Base-by-base conservation (phyloP, 2,797 vertebrate genomes). In the Aselliscus stoliczkanus region DNA sequence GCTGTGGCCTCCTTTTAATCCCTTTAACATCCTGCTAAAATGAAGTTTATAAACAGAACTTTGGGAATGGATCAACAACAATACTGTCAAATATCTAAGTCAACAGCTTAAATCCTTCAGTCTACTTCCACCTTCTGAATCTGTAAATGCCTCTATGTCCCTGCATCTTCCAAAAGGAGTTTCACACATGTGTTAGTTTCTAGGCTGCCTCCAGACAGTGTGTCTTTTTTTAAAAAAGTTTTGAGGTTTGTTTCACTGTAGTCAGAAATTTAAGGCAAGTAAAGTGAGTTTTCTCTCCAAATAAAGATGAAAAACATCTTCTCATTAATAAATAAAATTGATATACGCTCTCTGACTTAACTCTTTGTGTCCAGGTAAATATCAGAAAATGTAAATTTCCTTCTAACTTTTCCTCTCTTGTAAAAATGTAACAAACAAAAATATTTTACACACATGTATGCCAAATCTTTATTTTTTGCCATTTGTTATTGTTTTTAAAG, bases 31-130 rank as follows among this genome's bases (percentile, higher is more conserved):
- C 85, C 73, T 95, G 93, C 58, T 94, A 82, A 96, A 96, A 88
- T 39, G 31, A 95, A 72, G 73, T 94, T 93, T 97, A 92, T 93
- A 95, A 95, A 97, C 92, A 96, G 64, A 86, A 95, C 88, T 89
- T 95, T 81, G 88, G 90, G 85, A 58, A 69, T 75, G 90, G 77
- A 93, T 94, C 95, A 96, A 94, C 76, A 96, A 73, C 85, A 88
- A 92, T 67, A 90, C 88, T 83, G 94, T 62, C 93, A 97, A 92
- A 86, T 79, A 73, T 90, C 88, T 72, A 88, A 88, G 79, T 65
- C 84, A 93, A 65, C 37, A 76, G 27, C 92, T 91, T 82, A 96
- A 95, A 97, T 77, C 79, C 88, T 96, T 94, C 39, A 13, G 83
- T 50, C 47, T 25, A 29, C 73, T 83, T 90, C 56, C 13, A 88